Evolutionary conservation across 2,888 invertebrate species (phyloP).

Genomic region (Petrolisthes cinctipes): DNA sequence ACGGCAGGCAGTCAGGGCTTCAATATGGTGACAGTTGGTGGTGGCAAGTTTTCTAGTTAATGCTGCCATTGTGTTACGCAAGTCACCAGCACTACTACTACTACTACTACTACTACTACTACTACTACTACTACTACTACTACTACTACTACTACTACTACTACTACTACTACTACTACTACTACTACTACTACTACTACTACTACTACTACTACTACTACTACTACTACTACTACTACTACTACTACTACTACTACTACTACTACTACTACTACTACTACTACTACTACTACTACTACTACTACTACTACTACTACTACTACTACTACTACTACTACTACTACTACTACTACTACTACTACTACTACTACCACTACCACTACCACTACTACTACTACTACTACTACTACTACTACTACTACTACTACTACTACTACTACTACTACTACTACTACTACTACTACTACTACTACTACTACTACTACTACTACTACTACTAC

Average conservation of each 20-base stretch:
- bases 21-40: no score
- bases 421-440: constrained; percentile 13
- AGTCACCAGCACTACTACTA: no score
- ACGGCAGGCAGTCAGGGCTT: no score
- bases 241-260: constrained; percentile 23
- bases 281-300: constrained; percentile 20
- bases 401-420: constrained; percentile 22
- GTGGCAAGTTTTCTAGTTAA: no score
- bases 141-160: neutral
- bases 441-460: constrained; percentile 13
- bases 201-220: neutral
- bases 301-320: constrained; percentile 21
- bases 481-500: constrained; percentile 22
- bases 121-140: neutral
- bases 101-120: constrained; percentile 5
- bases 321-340: constrained; percentile 21
- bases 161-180: neutral
- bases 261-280: constrained; percentile 23
- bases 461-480: constrained; percentile 20
- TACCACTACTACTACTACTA: constrained; percentile 22
- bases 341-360: constrained; percentile 24
- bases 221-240: neutral
- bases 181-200: neutral
- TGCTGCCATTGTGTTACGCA: no score
- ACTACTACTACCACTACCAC: constrained; percentile 21